Percentiles rank a stretch among this genome's conserved stretches.
These are phyloP conservation scores for Eurytoma californica DNA, from an alignment of 2,888 invertebrate genomes.

Conservation along the genomic window DNA sequence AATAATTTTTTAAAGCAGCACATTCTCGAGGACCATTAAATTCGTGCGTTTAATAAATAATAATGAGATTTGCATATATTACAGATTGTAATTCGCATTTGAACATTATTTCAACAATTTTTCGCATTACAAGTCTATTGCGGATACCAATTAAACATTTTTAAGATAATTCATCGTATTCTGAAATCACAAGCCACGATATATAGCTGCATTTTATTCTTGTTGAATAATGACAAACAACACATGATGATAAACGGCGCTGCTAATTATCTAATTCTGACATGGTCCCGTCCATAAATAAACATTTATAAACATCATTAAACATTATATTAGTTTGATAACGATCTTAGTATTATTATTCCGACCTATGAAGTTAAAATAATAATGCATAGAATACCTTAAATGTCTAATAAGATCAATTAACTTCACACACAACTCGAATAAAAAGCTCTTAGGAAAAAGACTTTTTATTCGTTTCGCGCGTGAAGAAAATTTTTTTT, in stretches of 20 bases:
- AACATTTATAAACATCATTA: neutral
- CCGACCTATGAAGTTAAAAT: neutral
- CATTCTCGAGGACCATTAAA: slow-evolving; percentile 40
- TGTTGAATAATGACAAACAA: neutral
- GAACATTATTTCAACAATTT: slow-evolving; percentile 4
- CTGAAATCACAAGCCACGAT: neutral
- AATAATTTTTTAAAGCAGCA: slow-evolving; percentile 33
- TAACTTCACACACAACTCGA: neutral
- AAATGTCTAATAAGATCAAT: neutral
- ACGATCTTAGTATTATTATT: neutral
- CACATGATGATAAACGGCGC: slow-evolving; percentile 13
- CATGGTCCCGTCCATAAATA: slow-evolving; percentile 29
- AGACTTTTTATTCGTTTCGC: no score
- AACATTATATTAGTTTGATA: neutral
- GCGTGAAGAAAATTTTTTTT: neutral
- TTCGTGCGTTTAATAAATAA: slow-evolving; percentile 6
- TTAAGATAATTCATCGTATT: neutral
- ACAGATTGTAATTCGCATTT: slow-evolving; percentile 22
- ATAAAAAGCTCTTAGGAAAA: neutral
- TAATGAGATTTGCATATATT: slow-evolving; percentile 15
- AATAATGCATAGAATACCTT: neutral
- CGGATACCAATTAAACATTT: neutral
- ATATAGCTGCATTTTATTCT: neutral
- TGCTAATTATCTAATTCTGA: slow-evolving; percentile 21
- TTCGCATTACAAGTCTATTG: slow-evolving; percentile 2